Evolutionary conservation across 2,888 invertebrate genomes (phyloP), one percentile per base, ranked within the genome.

Genomic region (Neria commutata): DNA sequence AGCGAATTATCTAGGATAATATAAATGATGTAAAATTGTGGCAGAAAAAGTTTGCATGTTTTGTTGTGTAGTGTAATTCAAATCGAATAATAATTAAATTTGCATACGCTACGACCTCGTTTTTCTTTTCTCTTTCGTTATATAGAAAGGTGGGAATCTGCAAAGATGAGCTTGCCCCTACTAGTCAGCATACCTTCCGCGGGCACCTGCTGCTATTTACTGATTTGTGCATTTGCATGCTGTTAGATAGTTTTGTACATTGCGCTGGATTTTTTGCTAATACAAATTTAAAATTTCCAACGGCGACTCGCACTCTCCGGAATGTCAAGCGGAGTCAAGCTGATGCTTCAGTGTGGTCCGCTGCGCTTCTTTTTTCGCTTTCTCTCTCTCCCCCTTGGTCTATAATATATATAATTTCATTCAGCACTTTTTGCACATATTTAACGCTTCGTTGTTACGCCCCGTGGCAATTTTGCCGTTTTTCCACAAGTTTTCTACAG

Each of bases 161-260:
- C 45, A 45, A 60, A 55, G 56, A 67, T 69, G 64, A 62, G 60
- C 66, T 63, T 60, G 56, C 54, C 58, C 25, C 56, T 58, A 54
- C 62, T 16, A 48, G 48, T 25, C 16, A 54, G 29, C 11, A 42
- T 47, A 11, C 46, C 11, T 37, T 58, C 62, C 58, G 58, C 54
- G 52, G 56, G 33, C 53, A 45, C 49, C 33, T 56, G 29, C 60
- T 23, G 14, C 4, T 47, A 3, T n/a, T 23, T 25, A 14, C 25
- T 11, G 23, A n/a, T 47, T 2, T 24, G 47, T 24, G 24, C n/a
- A 24, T 47, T 25, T 47, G 25, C n/a, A n/a, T n/a, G n/a, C n/a
- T n/a, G n/a, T n/a, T n/a, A n/a, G n/a, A n/a, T n/a, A n/a, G n/a
- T n/a, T 26, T 45, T 23, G 23, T 5, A 10, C 34, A 33, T 24